A percentile compares a stretch with the other conserved stretches of the same genome.
Evolutionary conservation across 2,888 invertebrate species (phyloP).

Genomic region (Resseliella maxima): DNA sequence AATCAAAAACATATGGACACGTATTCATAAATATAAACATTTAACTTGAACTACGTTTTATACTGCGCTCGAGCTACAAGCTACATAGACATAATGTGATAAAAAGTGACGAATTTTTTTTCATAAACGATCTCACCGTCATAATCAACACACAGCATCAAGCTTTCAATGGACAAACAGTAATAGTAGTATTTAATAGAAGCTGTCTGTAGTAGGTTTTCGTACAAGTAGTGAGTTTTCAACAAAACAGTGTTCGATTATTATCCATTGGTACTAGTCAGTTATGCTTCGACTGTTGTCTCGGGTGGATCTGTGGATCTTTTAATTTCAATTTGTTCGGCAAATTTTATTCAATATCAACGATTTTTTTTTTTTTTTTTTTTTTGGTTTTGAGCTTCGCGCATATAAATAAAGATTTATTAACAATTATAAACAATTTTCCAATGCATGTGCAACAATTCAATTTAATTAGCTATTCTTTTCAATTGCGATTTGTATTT

Average conservation of each 20-base stretch:
- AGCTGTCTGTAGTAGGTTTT: not conserved
- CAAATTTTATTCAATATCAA: not conserved
- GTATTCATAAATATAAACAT: not conserved
- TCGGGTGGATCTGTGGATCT: conserved; percentile 32
- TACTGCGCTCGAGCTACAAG: not conserved
- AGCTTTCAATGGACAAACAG: too few relatives aligned
- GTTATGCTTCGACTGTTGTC: conserved; percentile 44
- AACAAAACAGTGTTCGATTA: not conserved
- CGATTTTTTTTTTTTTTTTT: too few relatives aligned
- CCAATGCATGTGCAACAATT: too few relatives aligned
- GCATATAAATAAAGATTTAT: too few relatives aligned
- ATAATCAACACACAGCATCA: too few relatives aligned
- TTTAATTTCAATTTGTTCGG: not conserved
- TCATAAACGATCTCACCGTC: too few relatives aligned
- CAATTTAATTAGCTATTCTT: too few relatives aligned
- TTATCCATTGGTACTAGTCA: conserved; percentile 12
- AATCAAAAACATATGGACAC: not conserved
- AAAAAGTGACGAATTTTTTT: too few relatives aligned
- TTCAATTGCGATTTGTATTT: too few relatives aligned
- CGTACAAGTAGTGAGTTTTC: not conserved
- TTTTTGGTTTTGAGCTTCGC: too few relatives aligned
- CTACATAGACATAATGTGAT: not conserved
- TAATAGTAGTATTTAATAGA: not conserved
- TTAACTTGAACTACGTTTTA: not conserved
- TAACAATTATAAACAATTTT: too few relatives aligned